Conservation (phyloP, 1,140 invertebrate species). For the Grapholita molesta region DNA sequence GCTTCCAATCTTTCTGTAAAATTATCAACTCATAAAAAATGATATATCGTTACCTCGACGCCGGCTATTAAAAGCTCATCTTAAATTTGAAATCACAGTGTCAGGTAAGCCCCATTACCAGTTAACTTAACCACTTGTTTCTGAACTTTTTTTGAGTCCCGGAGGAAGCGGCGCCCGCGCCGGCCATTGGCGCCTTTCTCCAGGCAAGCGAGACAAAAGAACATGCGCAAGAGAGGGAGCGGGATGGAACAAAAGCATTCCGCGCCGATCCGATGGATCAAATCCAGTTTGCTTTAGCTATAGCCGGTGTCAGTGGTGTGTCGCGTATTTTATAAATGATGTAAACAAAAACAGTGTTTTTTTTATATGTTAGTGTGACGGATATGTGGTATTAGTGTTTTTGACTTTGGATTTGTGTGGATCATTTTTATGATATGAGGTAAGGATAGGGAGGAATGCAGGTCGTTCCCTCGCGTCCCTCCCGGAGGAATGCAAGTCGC, state of each 20-base stretch:
- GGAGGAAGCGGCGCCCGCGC: constrained; percentile 70
- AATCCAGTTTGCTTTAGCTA: constrained; percentile 69
- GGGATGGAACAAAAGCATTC: constrained; percentile 65
- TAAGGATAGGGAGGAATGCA: constrained; percentile 68
- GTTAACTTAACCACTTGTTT: constrained; percentile 50
- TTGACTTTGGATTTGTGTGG: constrained; percentile 28
- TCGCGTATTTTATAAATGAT: constrained; percentile 50
- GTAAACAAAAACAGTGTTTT: constrained; percentile 60
- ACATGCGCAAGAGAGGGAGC: constrained; percentile 32
- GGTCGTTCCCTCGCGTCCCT: constrained; percentile 62
- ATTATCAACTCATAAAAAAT: not conserved
- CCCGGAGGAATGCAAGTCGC: constrained; percentile 66
- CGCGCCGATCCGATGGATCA: constrained; percentile 49
- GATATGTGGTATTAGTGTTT: constrained; percentile 51
- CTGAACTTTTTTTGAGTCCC: constrained; percentile 68
- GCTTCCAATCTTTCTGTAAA: not conserved
- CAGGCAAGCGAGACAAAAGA: constrained; percentile 42
- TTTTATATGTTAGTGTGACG: constrained; percentile 41
- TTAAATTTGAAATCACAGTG: constrained; percentile 10
- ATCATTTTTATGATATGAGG: constrained; percentile 40
- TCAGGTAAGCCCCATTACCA: constrained; percentile 53
- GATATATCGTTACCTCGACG: constrained; percentile 1
- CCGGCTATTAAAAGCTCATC: constrained; percentile 1
- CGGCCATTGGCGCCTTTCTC: constrained; percentile 71
- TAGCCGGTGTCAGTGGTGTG: constrained; percentile 45